Evolutionary conservation across 2,113 vertebrate genomes (phyloP).

Genomic region (Holacanthus passer): DNA sequence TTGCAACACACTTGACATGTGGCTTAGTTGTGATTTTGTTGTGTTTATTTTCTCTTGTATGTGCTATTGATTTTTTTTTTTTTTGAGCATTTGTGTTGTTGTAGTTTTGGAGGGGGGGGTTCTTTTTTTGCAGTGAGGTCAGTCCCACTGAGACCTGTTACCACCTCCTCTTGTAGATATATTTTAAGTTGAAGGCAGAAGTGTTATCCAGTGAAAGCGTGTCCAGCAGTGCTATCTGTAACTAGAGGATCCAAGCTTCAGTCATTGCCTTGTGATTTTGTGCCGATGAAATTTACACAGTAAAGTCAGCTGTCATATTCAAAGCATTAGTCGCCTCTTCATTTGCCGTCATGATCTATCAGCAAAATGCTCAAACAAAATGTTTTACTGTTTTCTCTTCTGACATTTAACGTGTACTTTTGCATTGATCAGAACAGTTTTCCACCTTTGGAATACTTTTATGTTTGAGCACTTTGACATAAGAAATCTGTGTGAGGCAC

Average conservation of each 20-base stretch:
- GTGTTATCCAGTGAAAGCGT: not conserved
- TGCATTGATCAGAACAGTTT: constrained; percentile 35
- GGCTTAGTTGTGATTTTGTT: constrained; percentile 37
- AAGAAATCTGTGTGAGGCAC: constrained; percentile 66
- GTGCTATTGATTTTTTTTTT: constrained; percentile 38
- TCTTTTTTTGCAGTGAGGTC: constrained; percentile 32
- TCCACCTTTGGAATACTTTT: constrained; percentile 55
- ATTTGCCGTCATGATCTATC: not conserved
- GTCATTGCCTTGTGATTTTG: not conserved
- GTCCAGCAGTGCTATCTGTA: not conserved
- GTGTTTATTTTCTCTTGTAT: constrained; percentile 33
- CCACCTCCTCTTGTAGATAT: constrained; percentile 16
- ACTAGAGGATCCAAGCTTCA: not conserved
- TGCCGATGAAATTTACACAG: not conserved
- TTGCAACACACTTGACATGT: constrained; percentile 21
- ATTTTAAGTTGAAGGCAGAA: constrained; percentile 27
- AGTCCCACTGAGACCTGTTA: constrained; percentile 47
- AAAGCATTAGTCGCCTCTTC: not conserved
- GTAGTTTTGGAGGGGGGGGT: too few relatives aligned
- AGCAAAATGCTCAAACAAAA: not conserved
- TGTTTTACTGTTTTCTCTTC: not conserved
- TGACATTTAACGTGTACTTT: not conserved
- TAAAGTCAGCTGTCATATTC: not conserved
- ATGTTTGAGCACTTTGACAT: constrained; percentile 56
- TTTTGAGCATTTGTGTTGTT: constrained; percentile 11